A percentile compares a stretch with the other conserved stretches of the same genome.
phyloP scores from a whole-genome alignment of 2,797 vertebrate species.

The Aldrovandia affinis region DNA sequence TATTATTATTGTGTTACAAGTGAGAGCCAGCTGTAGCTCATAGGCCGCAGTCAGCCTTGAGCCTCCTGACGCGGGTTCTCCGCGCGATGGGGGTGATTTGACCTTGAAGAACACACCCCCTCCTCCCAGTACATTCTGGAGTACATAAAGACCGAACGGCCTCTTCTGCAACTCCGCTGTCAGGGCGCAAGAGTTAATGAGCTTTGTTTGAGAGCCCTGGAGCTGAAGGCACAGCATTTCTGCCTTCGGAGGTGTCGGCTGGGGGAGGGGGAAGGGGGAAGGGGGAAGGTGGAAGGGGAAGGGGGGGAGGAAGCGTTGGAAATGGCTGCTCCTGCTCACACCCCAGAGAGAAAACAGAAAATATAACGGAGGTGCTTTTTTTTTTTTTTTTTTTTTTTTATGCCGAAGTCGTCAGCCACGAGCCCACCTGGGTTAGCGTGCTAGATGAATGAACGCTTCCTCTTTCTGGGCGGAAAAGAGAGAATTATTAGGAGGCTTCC shows the following conservation, averaged over 20 bases:
- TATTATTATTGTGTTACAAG: neutral
- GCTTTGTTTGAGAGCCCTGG: conserved; percentile 34
- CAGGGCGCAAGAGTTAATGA: conserved; percentile 44
- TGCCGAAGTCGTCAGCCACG: conserved; percentile 40
- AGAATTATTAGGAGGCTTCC: conserved; percentile 61
- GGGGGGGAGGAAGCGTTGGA: neutral
- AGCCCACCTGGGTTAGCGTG: conserved; percentile 46
- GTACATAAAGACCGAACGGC: conserved; percentile 23
- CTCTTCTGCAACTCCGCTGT: conserved; percentile 24
- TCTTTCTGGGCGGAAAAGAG: conserved; percentile 50
- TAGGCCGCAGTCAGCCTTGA: neutral
- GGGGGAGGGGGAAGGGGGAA: neutral
- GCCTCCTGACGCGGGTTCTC: conserved; percentile 33
- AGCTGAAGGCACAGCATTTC: neutral
- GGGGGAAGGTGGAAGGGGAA: neutral
- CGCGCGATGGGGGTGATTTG: conserved; percentile 32
- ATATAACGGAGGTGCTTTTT: conserved; percentile 2
- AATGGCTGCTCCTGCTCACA: neutral
- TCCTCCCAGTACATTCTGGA: conserved; percentile 15
- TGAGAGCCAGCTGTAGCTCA: neutral
- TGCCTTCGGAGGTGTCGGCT: neutral
- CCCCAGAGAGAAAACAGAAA: conserved; percentile 45
- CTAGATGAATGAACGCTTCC: conserved; percentile 31
- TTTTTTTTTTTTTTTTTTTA: too few species aligned
- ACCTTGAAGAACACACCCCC: conserved; percentile 51